Evolutionary conservation across 1,140 invertebrate genomes (phyloP).

Genomic region (Pemphigus obesinymphae): DNA sequence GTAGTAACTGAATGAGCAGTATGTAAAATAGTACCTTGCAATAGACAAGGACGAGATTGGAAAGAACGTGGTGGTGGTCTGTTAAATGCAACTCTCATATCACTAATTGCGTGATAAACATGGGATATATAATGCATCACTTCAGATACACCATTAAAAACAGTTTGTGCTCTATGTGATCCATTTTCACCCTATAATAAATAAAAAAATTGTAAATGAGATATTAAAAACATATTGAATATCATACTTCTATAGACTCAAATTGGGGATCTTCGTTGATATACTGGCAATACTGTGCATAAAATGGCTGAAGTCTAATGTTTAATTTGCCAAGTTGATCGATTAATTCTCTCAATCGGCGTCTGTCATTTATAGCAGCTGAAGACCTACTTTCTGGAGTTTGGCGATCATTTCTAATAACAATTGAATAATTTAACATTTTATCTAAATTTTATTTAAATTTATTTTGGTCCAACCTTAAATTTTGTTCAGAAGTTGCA

Average conservation of each 20-base stretch:
- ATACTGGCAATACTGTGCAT: slow-evolving; percentile 59
- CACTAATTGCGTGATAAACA: slow-evolving; percentile 80
- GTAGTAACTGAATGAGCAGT: background rate
- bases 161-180: slow-evolving; percentile 54
- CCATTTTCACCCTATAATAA: slow-evolving; percentile 51
- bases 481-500: slow-evolving; percentile 9
- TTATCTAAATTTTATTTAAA: background rate
- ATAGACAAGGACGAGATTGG: slow-evolving; percentile 51
- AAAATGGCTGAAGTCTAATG: slow-evolving; percentile 59
- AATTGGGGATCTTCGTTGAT: slow-evolving; percentile 59
- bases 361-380: background rate
- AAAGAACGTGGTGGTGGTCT: slow-evolving; percentile 65
- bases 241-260: slow-evolving; percentile 44
- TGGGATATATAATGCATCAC: slow-evolving; percentile 79
- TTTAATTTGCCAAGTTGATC: slow-evolving; percentile 59
- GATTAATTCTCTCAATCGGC: slow-evolving; percentile 50
- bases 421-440: background rate
- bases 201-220: background rate
- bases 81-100: slow-evolving; percentile 70
- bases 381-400: background rate
- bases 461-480: background rate
- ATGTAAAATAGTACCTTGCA: slow-evolving; percentile 22
- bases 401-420: slow-evolving; percentile 1
- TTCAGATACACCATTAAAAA: slow-evolving; percentile 69
- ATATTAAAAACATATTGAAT: background rate